Evolutionary conservation across 2,888 invertebrate species (phyloP).

Genomic region (Heliconius ismenius): DNA sequence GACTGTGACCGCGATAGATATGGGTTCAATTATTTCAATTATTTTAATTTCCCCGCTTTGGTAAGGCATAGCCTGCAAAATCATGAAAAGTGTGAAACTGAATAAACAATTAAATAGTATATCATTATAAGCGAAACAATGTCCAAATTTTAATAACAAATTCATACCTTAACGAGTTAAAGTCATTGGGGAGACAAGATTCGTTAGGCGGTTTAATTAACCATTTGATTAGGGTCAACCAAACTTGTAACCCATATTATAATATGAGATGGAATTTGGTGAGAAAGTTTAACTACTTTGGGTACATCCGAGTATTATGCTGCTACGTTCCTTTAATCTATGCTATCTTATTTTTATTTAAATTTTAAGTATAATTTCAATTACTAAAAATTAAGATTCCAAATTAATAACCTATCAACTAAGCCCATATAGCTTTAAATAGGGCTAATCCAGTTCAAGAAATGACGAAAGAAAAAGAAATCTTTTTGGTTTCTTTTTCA

Average conservation of each 20-base stretch:
- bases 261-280: slow-evolving; percentile 22
- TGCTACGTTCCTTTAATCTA: slow-evolving; percentile 3
- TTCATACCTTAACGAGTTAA: slow-evolving; percentile 7
- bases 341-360: not conserved
- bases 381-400: too few species aligned
- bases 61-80: not conserved
- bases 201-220: slow-evolving; percentile 24
- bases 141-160: slow-evolving; percentile 13
- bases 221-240: slow-evolving; percentile 24
- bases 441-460: too few species aligned
- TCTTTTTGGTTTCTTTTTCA: too few species aligned
- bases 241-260: slow-evolving; percentile 4
- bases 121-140: not conserved
- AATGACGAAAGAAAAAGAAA: too few species aligned
- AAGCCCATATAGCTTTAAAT: too few species aligned
- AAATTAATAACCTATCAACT: too few species aligned
- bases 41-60: too few species aligned
- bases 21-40: too few species aligned
- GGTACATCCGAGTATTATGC: not conserved
- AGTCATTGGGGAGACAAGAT: slow-evolving; percentile 3
- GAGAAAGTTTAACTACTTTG: slow-evolving; percentile 14
- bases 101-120: not conserved
- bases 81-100: not conserved
- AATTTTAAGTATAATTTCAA: not conserved
- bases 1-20: not conserved